Percentiles rank a stretch among this genome's conserved stretches.
Conservation (phyloP, 1,140 invertebrate genomes). For the Meloidogyne exigua region DNA sequence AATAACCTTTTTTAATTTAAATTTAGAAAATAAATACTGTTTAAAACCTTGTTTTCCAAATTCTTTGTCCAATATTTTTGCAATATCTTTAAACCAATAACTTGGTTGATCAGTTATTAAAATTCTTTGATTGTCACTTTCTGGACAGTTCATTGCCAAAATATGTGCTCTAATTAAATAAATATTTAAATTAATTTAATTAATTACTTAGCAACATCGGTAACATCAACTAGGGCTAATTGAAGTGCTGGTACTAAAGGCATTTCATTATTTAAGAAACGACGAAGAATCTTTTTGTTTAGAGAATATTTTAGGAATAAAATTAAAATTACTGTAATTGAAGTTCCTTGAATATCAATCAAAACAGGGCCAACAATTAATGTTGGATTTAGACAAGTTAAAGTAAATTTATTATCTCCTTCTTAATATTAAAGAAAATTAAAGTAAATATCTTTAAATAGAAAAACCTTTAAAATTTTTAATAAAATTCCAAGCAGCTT, state of each 20-base stretch:
- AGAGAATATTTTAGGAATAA: background rate
- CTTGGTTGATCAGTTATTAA: slow-evolving; percentile 63
- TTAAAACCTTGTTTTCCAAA: slow-evolving; percentile 48
- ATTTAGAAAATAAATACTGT: slow-evolving; percentile 24
- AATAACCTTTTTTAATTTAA: slow-evolving; percentile 67
- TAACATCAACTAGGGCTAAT: slow-evolving; percentile 68
- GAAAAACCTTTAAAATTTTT: slow-evolving; percentile 33
- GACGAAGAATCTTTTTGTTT: slow-evolving; percentile 64
- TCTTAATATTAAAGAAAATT: slow-evolving; percentile 4
- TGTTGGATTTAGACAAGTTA: slow-evolving; percentile 68
- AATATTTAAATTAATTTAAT: background rate
- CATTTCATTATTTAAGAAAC: slow-evolving; percentile 66
- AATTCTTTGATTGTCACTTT: slow-evolving; percentile 66
- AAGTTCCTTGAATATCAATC: slow-evolving; percentile 64
- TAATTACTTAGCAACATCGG: slow-evolving; percentile 67
- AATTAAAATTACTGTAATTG: slow-evolving; percentile 63
- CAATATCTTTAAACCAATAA: slow-evolving; percentile 66
- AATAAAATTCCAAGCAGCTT: slow-evolving; percentile 69
- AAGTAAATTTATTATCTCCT: slow-evolving; percentile 67
- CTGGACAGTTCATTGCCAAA: slow-evolving; percentile 66
- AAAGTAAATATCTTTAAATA: background rate
- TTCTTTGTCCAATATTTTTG: slow-evolving; percentile 64
- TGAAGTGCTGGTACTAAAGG: slow-evolving; percentile 67
- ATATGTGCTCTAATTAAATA: slow-evolving; percentile 67
- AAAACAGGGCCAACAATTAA: slow-evolving; percentile 68